These are phyloP conservation scores for Flexamia atlantica DNA, from an alignment of 2,888 invertebrate species.

Conservation along the genomic window DNA sequence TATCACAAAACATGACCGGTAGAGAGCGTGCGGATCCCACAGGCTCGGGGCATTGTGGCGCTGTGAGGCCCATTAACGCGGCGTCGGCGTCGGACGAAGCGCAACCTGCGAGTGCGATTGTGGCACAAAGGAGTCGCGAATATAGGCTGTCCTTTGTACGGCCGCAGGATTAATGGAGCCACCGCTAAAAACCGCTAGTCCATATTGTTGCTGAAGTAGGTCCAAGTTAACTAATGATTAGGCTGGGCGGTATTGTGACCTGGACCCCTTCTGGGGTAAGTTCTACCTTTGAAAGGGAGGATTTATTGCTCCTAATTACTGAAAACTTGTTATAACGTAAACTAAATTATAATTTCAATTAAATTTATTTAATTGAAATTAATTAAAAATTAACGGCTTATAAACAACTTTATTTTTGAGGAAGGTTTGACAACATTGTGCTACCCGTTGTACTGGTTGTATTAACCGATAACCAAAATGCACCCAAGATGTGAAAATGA, in stretches of 20 bases:
- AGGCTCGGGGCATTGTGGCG: background rate
- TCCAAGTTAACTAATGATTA: slow-evolving; percentile 37
- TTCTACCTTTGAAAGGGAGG: background rate
- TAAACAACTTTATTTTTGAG: no score
- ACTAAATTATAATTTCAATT: no score
- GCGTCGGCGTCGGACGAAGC: slow-evolving; percentile 4
- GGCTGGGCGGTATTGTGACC: background rate
- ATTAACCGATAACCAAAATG: no score
- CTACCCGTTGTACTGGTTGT: no score
- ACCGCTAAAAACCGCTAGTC: slow-evolving; percentile 11
- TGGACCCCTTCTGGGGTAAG: background rate
- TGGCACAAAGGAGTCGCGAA: slow-evolving; percentile 23
- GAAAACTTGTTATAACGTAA: no score
- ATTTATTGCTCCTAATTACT: no score
- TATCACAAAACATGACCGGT: slow-evolving; percentile 38
- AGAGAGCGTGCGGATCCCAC: slow-evolving; percentile 50
- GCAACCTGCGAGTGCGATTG: slow-evolving; percentile 1
- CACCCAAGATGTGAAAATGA: no score
- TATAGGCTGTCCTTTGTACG: slow-evolving; percentile 34
- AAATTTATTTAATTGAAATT: no score
- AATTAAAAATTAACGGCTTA: no score
- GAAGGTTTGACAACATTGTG: no score
- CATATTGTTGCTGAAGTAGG: slow-evolving; percentile 11
- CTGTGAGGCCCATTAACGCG: slow-evolving; percentile 32
- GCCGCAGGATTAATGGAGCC: slow-evolving; percentile 9